Evolutionary conservation across 2,888 invertebrate species (phyloP).

Genomic region (Dusona sp.): DNA sequence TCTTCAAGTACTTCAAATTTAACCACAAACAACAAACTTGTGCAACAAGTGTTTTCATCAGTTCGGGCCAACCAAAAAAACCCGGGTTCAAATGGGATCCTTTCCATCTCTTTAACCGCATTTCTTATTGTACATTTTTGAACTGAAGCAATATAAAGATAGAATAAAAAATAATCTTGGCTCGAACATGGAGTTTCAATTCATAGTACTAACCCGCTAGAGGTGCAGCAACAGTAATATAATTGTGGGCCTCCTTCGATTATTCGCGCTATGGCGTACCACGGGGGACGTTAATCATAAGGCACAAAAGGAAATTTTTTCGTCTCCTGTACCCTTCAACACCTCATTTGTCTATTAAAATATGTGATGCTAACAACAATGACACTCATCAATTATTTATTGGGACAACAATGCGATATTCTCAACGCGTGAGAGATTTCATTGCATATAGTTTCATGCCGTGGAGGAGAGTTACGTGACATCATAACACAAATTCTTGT

Average conservation of each 20-base stretch:
- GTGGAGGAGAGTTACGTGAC: slow-evolving; percentile 46
- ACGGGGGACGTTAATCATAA: neutral
- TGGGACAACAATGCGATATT: slow-evolving; percentile 62
- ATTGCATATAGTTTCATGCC: slow-evolving; percentile 10
- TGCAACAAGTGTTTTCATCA: no score
- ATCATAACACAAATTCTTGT: slow-evolving; percentile 70
- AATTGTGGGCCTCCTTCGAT: slow-evolving; percentile 26
- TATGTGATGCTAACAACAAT: slow-evolving; percentile 33
- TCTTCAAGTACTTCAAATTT: no score
- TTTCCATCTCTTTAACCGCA: neutral
- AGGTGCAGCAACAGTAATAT: slow-evolving; percentile 60
- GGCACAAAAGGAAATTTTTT: slow-evolving; percentile 3
- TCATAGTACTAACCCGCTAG: slow-evolving; percentile 42
- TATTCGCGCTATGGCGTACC: slow-evolving; percentile 41
- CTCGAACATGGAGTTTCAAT: slow-evolving; percentile 54
- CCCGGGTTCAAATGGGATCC: neutral
- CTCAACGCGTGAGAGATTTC: slow-evolving; percentile 24
- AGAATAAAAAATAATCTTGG: neutral
- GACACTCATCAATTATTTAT: slow-evolving; percentile 60
- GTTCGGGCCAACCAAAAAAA: neutral
- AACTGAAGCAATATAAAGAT: neutral
- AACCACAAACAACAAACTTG: no score
- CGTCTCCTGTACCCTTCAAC: neutral
- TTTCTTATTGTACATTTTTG: neutral
- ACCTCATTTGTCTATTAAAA: slow-evolving; percentile 20